phyloP scores from a whole-genome alignment of 2,113 vertebrate genomes.

The Herpetotheres cachinnans region DNA sequence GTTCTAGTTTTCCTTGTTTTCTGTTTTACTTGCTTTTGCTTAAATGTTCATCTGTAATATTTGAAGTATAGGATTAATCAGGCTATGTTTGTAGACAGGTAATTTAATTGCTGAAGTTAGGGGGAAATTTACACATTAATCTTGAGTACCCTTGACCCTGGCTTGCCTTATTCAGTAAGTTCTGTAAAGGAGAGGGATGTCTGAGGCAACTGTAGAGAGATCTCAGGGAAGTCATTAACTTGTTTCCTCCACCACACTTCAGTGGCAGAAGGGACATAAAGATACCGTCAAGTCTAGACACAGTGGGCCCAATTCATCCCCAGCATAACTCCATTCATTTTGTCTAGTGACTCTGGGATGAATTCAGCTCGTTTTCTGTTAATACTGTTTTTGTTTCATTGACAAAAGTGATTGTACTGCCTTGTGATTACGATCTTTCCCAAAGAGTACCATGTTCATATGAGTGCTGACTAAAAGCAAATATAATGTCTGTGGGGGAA shows the following conservation, averaged over 20 bases:
- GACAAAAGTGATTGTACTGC: slow-evolving; percentile 53
- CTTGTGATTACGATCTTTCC: slow-evolving; percentile 52
- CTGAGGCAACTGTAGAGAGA: neutral
- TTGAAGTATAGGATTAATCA: neutral
- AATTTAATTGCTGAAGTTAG: neutral
- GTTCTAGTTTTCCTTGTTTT: neutral
- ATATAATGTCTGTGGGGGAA: neutral
- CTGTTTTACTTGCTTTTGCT: neutral
- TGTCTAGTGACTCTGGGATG: slow-evolving; percentile 33
- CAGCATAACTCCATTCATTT: slow-evolving; percentile 20
- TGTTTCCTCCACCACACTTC: neutral
- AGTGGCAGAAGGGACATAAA: neutral
- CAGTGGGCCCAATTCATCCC: slow-evolving; percentile 32
- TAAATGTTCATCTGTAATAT: neutral
- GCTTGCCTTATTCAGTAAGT: neutral
- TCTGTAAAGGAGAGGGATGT: neutral
- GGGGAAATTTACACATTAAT: neutral
- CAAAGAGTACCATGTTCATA: slow-evolving; percentile 44
- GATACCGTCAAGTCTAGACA: slow-evolving; percentile 5
- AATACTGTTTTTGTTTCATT: slow-evolving; percentile 55
- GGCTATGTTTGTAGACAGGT: neutral
- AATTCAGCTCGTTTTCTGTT: slow-evolving; percentile 41
- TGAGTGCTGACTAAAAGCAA: slow-evolving; percentile 53
- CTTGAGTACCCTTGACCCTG: neutral
- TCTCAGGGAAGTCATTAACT: neutral